Percentiles rank a stretch among this genome's conserved stretches.
Evolutionary conservation across 2,888 invertebrate species (phyloP).

Genomic region (Rugalucina vietnamica): DNA sequence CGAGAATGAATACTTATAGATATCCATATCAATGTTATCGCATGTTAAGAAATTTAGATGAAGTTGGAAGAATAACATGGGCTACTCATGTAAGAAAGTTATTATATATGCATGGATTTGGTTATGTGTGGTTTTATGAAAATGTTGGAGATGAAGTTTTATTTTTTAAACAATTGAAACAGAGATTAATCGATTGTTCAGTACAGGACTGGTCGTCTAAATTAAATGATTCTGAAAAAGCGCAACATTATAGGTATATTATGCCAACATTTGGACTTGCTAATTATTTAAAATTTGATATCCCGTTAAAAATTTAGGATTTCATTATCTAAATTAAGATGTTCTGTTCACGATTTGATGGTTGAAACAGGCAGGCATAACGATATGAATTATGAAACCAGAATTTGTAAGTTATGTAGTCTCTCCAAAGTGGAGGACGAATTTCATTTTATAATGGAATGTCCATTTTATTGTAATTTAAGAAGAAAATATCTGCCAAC

Average conservation of each 20-base stretch:
- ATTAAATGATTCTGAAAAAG: not conserved
- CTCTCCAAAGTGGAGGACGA: not conserved
- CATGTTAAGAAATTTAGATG: slow-evolving; percentile 11
- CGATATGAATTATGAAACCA: not conserved
- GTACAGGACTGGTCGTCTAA: slow-evolving; percentile 5
- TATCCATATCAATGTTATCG: slow-evolving; percentile 9
- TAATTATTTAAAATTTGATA: not conserved
- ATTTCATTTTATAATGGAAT: not conserved
- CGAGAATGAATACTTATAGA: not conserved
- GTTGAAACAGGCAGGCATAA: not conserved
- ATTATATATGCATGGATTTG: slow-evolving; percentile 21
- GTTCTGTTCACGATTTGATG: not conserved
- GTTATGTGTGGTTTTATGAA: slow-evolving; percentile 22
- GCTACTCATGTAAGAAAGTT: slow-evolving; percentile 14
- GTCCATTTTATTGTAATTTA: not conserved
- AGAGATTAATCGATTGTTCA: slow-evolving; percentile 17
- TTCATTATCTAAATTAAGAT: not conserved
- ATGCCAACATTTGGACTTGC: not conserved
- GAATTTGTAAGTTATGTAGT: not conserved
- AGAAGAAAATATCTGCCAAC: not conserved
- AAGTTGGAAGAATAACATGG: slow-evolving; percentile 19
- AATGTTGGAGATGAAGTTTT: slow-evolving; percentile 17
- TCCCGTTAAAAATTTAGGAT: not conserved
- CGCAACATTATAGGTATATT: not conserved
- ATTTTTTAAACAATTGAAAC: slow-evolving; percentile 18